phyloP scores from a whole-genome alignment of 2,888 invertebrate species.

The Aphidius colemani region DNA sequence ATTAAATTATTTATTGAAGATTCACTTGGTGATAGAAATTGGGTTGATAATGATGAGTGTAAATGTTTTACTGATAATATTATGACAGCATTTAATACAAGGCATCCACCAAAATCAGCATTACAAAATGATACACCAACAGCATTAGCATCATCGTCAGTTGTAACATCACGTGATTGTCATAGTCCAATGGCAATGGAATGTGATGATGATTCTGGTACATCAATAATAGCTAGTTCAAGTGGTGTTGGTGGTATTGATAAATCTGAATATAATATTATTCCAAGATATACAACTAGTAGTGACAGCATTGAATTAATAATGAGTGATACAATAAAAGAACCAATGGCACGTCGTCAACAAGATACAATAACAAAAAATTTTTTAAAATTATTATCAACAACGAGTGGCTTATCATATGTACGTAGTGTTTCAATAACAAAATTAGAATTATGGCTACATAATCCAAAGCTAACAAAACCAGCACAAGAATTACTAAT shows the following conservation, averaged over 20 bases:
- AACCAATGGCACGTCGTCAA: constrained; percentile 82
- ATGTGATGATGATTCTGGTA: constrained; percentile 51
- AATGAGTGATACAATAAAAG: constrained; percentile 85
- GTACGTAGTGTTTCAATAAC: constrained; percentile 79
- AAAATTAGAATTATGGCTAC: constrained; percentile 90
- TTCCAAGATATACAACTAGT: constrained; percentile 66
- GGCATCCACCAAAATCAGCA: constrained; percentile 73
- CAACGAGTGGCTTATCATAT: constrained; percentile 86
- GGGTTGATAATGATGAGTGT: constrained; percentile 93
- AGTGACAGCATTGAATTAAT: constrained; percentile 77
- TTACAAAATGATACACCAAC: constrained; percentile 65
- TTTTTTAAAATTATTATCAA: constrained; percentile 82
- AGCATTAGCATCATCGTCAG: constrained; percentile 32
- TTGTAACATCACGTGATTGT: constrained; percentile 51
- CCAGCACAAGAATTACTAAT: constrained; percentile 91
- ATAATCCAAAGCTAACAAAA: constrained; percentile 92
- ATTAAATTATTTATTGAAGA: constrained; percentile 94
- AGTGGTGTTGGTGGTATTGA: constrained; percentile 46
- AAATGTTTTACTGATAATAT: constrained; percentile 91
- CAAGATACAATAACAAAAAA: constrained; percentile 84
- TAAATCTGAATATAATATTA: constrained; percentile 60
- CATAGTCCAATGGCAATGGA: constrained; percentile 56
- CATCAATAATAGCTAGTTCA: constrained; percentile 44
- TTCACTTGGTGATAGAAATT: constrained; percentile 87
- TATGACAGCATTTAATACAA: constrained; percentile 81